Base-by-base conservation (phyloP, 2,888 invertebrate genomes). In the Machimus rusticus region DNA sequence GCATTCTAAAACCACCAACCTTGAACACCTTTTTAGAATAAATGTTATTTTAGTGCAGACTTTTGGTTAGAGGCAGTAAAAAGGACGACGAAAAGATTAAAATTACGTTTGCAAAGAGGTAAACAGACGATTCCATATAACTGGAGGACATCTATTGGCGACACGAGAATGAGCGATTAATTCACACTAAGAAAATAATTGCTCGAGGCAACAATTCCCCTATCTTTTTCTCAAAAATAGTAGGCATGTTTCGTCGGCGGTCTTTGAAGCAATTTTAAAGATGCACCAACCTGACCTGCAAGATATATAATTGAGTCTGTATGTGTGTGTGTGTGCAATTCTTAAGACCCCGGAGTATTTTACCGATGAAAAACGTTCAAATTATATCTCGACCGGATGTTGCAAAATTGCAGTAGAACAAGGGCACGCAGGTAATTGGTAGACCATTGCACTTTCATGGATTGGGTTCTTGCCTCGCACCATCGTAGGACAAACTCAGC, bases 371-470 rank as follows among this genome's bases (percentile, higher is more conserved):
- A 55, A 87, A 88, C 88, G 87, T 87, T 89, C 86, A 89, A 89
- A 89, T 88, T 89, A 88, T 89, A 89, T 89, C 89, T 89, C 87
- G 87, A 88, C 89, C 89, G 89, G 89, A 89, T 89, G 89, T 89
- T 88, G 88, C 86, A 87, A 89, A 89, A 89, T 89, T 89, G 89
- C 89, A 78, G 81, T 87, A 87, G 87, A 89, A 88, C 88, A 88
- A 87, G 87, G 87, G 88, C 88, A 89, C 81, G 87, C 88, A 88
- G 88, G 82, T 82, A 87, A 87, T 87, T 87, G 87, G 82, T 82
- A 87, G 87, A 74, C 46, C 55, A 87, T 82, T 87, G 89, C 84
- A 81, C 79, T 82, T 46, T 46, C 74, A 76, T 74, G 37, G 82
- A 55, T 55, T 82, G 28, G 82, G 82, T 82, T 82, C 82, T 82